Base-by-base conservation (phyloP, 2,888 invertebrate species). In the Protophormia terraenovae region DNA sequence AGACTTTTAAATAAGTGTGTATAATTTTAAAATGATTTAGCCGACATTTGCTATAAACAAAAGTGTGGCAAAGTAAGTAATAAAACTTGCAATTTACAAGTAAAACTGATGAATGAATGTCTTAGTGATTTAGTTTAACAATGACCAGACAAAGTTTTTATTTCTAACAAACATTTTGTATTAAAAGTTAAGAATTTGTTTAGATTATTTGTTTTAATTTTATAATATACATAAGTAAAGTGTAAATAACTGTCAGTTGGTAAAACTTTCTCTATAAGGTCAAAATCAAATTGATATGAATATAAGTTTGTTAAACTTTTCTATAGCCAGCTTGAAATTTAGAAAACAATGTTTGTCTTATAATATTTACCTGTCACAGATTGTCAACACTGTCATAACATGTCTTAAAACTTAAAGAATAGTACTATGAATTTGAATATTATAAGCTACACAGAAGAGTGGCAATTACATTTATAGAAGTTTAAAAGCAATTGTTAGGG, bases 371-470 rank as follows among this genome's bases (percentile, higher is more conserved):
- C 82, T 86, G 86, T 83, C 81, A 78, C 75, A 85, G 77, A 84
- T 81, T 86, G 83, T 83, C 86, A 86, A 81, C 84, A 81, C 78
- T 83, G 87, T 85, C 85, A 83, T 77, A 83, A 85, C 73, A 78
- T 77, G 82, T 71, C 82, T 64, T 50, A 58, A 22, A 58, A 50
- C 22, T 47, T 66, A 45, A 80, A 14, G 27, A 60, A 35, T 35
- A 41, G 66, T 10, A 78, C 38, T 66, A n/a, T 53, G 32, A 47
- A 29, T 50, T n/a, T 45, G 16, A 72, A 41, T 7, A 35, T 32
- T 64, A 6, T 3, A 24, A 16, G n/a, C n/a, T n/a, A n/a, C n/a
- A n/a, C n/a, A n/a, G n/a, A n/a, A 35, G 4, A 77, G 29, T 47
- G 58, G 12, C 58, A 47, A 50, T 47, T 67, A 81, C 22, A 50